phyloP scores from a whole-genome alignment of 2,113 vertebrate genomes.

The Octodon degus region DNA sequence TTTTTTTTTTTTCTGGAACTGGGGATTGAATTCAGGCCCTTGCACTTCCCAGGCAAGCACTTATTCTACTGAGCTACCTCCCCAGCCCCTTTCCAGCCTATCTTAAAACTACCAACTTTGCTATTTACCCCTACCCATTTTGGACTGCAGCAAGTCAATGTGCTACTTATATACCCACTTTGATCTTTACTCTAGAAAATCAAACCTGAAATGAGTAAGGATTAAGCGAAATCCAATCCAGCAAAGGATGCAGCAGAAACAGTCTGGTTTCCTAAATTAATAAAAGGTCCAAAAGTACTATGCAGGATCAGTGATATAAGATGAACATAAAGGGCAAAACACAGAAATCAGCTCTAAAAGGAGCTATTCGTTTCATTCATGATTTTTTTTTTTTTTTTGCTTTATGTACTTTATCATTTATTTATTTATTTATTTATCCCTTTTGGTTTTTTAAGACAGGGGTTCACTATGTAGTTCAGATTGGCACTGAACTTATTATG shows the following conservation, averaged over 20 bases:
- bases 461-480: background rate
- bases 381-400: background rate
- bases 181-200: background rate
- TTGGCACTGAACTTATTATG: background rate
- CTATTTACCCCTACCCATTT: background rate
- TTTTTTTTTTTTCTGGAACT: background rate
- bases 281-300: background rate
- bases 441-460: background rate
- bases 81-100: too few relatives aligned
- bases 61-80: too few relatives aligned
- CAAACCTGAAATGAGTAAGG: background rate
- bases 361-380: background rate
- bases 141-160: background rate
- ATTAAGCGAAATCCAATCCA: slow-evolving; percentile 38
- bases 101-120: background rate
- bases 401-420: background rate
- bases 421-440: background rate
- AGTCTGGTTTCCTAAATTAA: background rate
- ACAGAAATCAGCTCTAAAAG: background rate
- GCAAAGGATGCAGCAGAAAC: background rate
- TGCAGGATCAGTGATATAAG: background rate
- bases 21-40: too few relatives aligned
- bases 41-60: too few relatives aligned
- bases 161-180: background rate
- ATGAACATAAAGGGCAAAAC: background rate